phyloP scores from a whole-genome alignment of 2,888 invertebrate genomes.

The Tyria jacobaeae region DNA sequence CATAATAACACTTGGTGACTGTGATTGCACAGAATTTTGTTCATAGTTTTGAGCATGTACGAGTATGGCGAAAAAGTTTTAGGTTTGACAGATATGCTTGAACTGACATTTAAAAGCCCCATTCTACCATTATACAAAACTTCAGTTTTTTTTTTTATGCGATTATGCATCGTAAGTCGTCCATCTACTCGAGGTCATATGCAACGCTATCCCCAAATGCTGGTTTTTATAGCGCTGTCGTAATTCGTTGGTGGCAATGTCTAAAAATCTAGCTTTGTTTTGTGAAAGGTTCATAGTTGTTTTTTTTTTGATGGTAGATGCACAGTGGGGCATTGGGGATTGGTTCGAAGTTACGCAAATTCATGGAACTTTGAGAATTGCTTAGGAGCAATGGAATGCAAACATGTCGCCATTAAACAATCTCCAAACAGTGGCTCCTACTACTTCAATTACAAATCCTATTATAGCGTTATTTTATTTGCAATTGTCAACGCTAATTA shows the following conservation, averaged over 20 bases:
- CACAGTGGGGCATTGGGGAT: slow-evolving; percentile 4
- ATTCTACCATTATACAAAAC: slow-evolving; percentile 10
- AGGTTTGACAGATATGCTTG: slow-evolving; percentile 10
- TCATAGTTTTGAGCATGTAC: slow-evolving; percentile 3
- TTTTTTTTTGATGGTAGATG: slow-evolving; percentile 7
- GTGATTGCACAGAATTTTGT: too few relatives aligned
- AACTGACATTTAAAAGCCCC: slow-evolving; percentile 10
- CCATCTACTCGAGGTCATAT: too few relatives aligned
- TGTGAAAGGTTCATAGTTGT: slow-evolving; percentile 8
- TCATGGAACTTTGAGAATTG: slow-evolving; percentile 16
- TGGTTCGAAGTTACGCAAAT: slow-evolving; percentile 5
- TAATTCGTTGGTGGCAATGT: slow-evolving; percentile 10
- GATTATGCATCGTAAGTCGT: slow-evolving; percentile 3
- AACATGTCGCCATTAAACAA: slow-evolving; percentile 17
- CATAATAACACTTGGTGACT: too few relatives aligned
- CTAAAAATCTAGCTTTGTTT: slow-evolving; percentile 12
- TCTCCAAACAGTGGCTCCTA: too few relatives aligned
- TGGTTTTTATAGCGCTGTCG: slow-evolving; percentile 7
- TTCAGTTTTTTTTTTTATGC: slow-evolving; percentile 8
- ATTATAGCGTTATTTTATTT: too few relatives aligned
- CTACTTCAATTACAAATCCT: too few relatives aligned
- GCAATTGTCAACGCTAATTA: slow-evolving; percentile 23
- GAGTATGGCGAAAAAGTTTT: slow-evolving; percentile 3
- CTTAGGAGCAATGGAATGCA: slow-evolving; percentile 18
- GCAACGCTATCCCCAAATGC: too few relatives aligned